Percentiles rank a stretch among this genome's conserved stretches.
phyloP scores from a whole-genome alignment of 30 jellyfish, hydroid and myxozoan species.

The Aurelia sp. region DNA sequence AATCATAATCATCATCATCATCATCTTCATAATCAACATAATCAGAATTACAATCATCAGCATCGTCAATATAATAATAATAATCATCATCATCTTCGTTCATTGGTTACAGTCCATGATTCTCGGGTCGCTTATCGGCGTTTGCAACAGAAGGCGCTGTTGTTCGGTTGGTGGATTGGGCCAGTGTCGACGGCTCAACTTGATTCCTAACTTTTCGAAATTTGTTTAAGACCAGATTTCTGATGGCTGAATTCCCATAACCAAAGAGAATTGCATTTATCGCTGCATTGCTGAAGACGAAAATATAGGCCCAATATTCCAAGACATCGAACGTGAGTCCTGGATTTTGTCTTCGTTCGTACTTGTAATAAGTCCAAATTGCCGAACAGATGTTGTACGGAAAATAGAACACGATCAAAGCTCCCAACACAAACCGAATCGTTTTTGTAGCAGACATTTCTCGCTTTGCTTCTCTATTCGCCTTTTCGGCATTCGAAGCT shows the following conservation, averaged over 20 bases:
- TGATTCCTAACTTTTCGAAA: not conserved
- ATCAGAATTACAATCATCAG: too few species aligned
- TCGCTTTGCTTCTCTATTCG: not conserved
- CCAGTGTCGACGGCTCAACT: not conserved
- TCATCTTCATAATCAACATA: too few species aligned
- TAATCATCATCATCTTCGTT: too few species aligned
- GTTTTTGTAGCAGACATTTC: constrained; percentile 29
- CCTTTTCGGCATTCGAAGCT: not conserved
- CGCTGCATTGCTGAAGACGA: constrained; percentile 5
- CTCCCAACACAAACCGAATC: constrained; percentile 10
- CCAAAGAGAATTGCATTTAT: constrained; percentile 26
- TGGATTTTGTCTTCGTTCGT: not conserved
- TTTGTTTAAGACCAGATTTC: not conserved
- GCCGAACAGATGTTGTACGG: constrained; percentile 40
- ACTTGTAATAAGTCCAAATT: constrained; percentile 1
- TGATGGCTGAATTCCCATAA: constrained; percentile 6
- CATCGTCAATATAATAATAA: too few species aligned
- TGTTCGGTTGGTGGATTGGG: not conserved
- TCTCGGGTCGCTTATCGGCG: too few species aligned
- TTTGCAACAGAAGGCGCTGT: too few species aligned
- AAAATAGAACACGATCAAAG: constrained; percentile 4
- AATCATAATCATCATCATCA: too few species aligned
- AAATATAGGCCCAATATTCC: constrained; percentile 12
- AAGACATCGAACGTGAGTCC: not conserved
- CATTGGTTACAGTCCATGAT: too few species aligned